A percentile compares a stretch with the other conserved stretches of the same genome.
phyloP scores from a whole-genome alignment of 2,113 vertebrate genomes.

The Tenrec ecaudatus region DNA sequence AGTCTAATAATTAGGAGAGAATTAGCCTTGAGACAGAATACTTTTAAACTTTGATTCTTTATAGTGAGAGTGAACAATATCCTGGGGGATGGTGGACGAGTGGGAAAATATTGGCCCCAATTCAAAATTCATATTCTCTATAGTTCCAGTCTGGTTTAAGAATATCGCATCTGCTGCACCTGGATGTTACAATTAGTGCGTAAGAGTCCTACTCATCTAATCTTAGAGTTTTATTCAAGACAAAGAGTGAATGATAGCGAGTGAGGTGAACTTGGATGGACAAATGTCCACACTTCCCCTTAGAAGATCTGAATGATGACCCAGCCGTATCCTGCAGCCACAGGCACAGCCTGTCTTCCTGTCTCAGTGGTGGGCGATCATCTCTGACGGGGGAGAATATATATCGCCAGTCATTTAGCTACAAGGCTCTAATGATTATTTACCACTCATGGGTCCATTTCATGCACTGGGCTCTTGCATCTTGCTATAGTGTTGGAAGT shows the following conservation, averaged over 20 bases:
- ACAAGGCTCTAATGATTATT: neutral
- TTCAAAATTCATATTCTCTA: neutral
- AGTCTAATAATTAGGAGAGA: conserved; percentile 31
- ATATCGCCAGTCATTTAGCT: neutral
- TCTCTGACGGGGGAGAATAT: neutral
- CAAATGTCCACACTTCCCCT: neutral
- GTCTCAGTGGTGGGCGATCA: neutral
- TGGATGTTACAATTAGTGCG: neutral
- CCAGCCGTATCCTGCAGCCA: neutral
- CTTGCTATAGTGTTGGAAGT: neutral
- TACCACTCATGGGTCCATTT: neutral
- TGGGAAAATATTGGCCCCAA: neutral
- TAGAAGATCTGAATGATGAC: neutral
- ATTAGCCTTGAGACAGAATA: conserved; percentile 17
- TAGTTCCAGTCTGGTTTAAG: neutral
- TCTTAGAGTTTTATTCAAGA: neutral
- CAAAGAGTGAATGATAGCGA: neutral
- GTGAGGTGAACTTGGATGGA: neutral
- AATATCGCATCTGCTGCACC: neutral
- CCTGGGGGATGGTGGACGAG: too few species aligned
- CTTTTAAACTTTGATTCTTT: conserved; percentile 23
- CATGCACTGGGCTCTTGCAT: neutral
- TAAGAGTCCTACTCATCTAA: neutral
- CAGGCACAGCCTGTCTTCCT: neutral
- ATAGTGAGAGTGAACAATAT: neutral